Evolutionary conservation across 2,797 vertebrate species (phyloP).

Genomic region (Enteromius mattozi): DNA sequence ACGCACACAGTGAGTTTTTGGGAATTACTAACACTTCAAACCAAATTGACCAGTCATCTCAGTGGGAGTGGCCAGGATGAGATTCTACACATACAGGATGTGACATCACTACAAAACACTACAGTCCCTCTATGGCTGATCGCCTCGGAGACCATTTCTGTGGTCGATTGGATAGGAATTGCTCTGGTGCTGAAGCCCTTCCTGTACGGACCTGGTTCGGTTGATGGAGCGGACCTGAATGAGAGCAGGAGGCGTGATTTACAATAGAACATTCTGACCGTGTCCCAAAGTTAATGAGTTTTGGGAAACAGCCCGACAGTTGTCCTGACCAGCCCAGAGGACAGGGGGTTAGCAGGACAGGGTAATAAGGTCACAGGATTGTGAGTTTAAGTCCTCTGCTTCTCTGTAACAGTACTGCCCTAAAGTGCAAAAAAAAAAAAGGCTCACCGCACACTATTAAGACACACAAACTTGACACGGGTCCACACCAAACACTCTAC

Average conservation of each 20-base stretch:
- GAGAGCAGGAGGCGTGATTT: slow-evolving; percentile 26
- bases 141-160: slow-evolving; percentile 23
- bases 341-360: slow-evolving; percentile 17
- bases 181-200: slow-evolving; percentile 34
- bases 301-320: slow-evolving; percentile 38
- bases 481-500: slow-evolving; percentile 45
- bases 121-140: slow-evolving; percentile 45
- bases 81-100: slow-evolving; percentile 58
- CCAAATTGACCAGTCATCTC: slow-evolving; percentile 30
- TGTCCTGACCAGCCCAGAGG: slow-evolving; percentile 19
- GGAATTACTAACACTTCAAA: slow-evolving; percentile 43
- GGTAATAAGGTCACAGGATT: slow-evolving; percentile 48
- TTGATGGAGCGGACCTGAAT: slow-evolving; percentile 30
- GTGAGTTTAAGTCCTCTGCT: slow-evolving; percentile 41
- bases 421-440: slow-evolving; percentile 78
- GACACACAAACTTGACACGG: slow-evolving; percentile 34
- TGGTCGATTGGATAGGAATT: slow-evolving; percentile 34
- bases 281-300: slow-evolving; percentile 32
- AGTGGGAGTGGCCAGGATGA: slow-evolving; percentile 30
- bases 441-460: slow-evolving; percentile 42
- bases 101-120: slow-evolving; percentile 59
- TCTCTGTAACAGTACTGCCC: slow-evolving; percentile 77
- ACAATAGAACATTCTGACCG: slow-evolving; percentile 32
- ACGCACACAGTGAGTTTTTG: slow-evolving; percentile 33
- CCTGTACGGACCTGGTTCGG: slow-evolving; percentile 16